Base-by-base conservation (phyloP, 2,113 vertebrate species). In the Megatriorchis doriae region DNA sequence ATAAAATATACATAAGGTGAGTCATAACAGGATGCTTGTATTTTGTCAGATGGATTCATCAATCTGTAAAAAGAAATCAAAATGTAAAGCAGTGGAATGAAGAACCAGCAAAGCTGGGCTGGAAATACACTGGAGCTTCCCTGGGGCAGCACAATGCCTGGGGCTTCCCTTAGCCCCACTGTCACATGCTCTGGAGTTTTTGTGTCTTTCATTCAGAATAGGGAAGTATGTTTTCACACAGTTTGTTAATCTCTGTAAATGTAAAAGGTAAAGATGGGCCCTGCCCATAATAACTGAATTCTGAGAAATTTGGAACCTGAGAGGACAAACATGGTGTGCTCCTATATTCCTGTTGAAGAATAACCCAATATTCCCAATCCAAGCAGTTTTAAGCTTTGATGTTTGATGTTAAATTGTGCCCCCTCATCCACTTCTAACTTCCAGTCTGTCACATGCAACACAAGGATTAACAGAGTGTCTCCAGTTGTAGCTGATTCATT, bases 1-100 rank as follows among this genome's bases (percentile, higher is more conserved):
- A 86, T 90, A 82, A 88, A 93, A 93, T 83, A 94, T 73, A 88
- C 82, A 83, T 92, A 31, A 71, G 92, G 32, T 59, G 73, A 90
- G 43, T 88, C 74, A 68, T 68, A 90, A 61, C 58, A 88, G 71
- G 79, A 82, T 86, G 71, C 23, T 92, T 90, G 25, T 53, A 7
- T 86, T 86, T 88, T 86, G 75, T 65, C 75, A 82, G 62, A 63
- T 47, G 34, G 52, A 90, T 56, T 63, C 66, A 88, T 77, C 58
- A 40, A 65, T 48, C 48, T 58, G 20, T 42, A 81, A 86, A 82
- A 86, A 77, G 48, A 56, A 87, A 47, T 59, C 26, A 43, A 92
- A 75, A 61, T 16, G 17, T 40, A 65, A 61, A 82, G 36, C 31
- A 40, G 50, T 11, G 31, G 23, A 83, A 93, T 29, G 56, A 68